Percentiles rank a stretch among this genome's conserved stretches.
phyloP scores from a whole-genome alignment of 2,797 vertebrate species.

The Neosilurus hyrtlii region DNA sequence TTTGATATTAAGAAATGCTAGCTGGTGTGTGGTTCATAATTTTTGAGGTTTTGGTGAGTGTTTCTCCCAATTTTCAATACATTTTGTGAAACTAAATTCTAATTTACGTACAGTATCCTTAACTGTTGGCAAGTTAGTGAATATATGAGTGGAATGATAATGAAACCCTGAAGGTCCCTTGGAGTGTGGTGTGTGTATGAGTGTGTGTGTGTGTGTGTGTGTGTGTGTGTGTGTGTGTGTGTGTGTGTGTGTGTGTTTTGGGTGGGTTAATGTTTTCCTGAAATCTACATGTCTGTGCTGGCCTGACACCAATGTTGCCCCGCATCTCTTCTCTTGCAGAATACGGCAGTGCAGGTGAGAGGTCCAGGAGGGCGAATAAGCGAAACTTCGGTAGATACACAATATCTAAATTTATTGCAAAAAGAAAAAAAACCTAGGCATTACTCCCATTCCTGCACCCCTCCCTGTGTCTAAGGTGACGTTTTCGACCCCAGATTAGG shows the following conservation, averaged over 20 bases:
- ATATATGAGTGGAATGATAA: constrained; percentile 71
- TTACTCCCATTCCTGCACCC: constrained; percentile 73
- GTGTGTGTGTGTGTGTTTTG: constrained; percentile 36
- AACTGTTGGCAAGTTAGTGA: constrained; percentile 74
- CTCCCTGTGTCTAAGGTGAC: constrained; percentile 65
- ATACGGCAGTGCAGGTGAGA: constrained; percentile 84
- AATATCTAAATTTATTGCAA: constrained; percentile 71
- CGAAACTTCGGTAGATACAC: constrained; percentile 83
- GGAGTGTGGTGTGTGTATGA: constrained; percentile 28
- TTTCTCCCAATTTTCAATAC: constrained; percentile 23
- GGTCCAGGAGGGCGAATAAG: constrained; percentile 83
- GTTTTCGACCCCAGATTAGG: constrained; percentile 64
- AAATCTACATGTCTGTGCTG: constrained; percentile 74
- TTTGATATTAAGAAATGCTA: constrained; percentile 54
- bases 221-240: constrained; percentile 36
- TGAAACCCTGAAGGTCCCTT: constrained; percentile 66
- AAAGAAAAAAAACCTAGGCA: constrained; percentile 59
- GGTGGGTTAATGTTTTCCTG: constrained; percentile 52
- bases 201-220: constrained; percentile 36
- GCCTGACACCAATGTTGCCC: constrained; percentile 80
- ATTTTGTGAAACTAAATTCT: constrained; percentile 29
- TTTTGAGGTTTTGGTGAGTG: constrained; percentile 23
- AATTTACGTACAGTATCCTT: constrained; percentile 34
- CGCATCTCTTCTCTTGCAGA: constrained; percentile 84
- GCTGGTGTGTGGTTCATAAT: neutral